These are phyloP conservation scores for Geodia barretti DNA, from an alignment of 37 sponge, comb jelly and placozoan genomes.

Conservation along the genomic window DNA sequence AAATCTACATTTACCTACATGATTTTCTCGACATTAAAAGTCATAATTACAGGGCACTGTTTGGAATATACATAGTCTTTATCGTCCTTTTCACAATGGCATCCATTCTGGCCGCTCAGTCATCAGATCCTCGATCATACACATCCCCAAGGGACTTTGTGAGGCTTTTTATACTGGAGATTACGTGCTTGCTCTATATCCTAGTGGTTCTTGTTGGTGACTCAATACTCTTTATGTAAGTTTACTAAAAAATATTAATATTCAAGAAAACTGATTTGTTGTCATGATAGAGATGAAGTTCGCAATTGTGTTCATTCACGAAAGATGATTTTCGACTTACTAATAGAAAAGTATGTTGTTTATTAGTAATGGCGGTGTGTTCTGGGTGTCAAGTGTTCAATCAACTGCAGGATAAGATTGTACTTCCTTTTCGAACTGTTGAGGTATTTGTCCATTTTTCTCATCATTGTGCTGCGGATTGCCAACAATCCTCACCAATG, in stretches of 20 bases:
- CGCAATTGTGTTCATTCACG: no score
- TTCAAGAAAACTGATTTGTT: no score
- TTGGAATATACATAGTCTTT: not conserved
- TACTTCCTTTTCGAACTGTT: no score
- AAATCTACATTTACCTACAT: not conserved
- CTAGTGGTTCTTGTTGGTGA: not conserved
- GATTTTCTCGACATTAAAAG: no score
- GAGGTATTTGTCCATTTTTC: not conserved
- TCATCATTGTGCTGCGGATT: not conserved
- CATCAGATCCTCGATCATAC: not conserved
- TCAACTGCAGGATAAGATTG: no score
- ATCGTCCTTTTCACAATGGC: not conserved
- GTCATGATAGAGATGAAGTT: no score
- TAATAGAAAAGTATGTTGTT: no score
- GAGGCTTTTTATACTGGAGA: not conserved
- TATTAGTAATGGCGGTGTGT: no score
- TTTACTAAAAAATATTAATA: no score
- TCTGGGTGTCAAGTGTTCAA: no score
- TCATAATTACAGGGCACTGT: not conserved
- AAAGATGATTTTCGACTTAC: no score
- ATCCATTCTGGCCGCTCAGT: not conserved
- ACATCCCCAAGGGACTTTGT: not conserved
- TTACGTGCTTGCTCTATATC: not conserved
- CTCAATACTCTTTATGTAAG: not conserved
- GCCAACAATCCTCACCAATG: not conserved